Percentiles rank a stretch among this genome's conserved stretches.
phyloP scores from a whole-genome alignment of 2,888 invertebrate species.

The Baronia brevicornis region DNA sequence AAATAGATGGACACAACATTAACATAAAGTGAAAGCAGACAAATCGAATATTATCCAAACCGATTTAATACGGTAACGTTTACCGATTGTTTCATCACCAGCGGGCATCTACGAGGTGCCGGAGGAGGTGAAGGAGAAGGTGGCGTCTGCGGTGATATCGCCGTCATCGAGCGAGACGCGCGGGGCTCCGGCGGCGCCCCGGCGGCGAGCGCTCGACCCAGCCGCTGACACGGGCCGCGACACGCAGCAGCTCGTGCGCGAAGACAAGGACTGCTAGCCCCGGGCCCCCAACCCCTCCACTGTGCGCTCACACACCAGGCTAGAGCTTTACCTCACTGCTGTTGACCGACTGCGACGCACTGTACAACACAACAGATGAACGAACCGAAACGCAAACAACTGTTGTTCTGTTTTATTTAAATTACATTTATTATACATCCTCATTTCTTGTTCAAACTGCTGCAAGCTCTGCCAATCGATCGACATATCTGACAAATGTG shows the following conservation, averaged over 20 bases:
- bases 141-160: constrained; percentile 83
- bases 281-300: constrained; percentile 16
- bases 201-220: constrained; percentile 87
- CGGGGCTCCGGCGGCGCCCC: constrained; percentile 66
- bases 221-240: constrained; percentile 92
- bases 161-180: constrained; percentile 89
- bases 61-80: too few relatives aligned
- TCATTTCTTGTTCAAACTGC: too few relatives aligned
- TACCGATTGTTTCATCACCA: constrained; percentile 28
- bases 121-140: constrained; percentile 82
- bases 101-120: constrained; percentile 89
- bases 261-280: constrained; percentile 80
- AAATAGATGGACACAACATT: too few relatives aligned
- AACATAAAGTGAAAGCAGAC: too few relatives aligned
- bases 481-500: too few relatives aligned
- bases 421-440: too few relatives aligned
- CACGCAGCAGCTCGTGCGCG: constrained; percentile 92
- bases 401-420: too few relatives aligned
- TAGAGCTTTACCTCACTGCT: neutral
- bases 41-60: too few relatives aligned
- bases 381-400: too few relatives aligned
- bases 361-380: too few relatives aligned
- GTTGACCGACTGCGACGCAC: too few relatives aligned
- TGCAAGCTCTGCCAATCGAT: too few relatives aligned
- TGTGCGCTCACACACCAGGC: neutral